Base-by-base conservation (phyloP, 2,888 invertebrate genomes). In the Drosophila yooni region DNA sequence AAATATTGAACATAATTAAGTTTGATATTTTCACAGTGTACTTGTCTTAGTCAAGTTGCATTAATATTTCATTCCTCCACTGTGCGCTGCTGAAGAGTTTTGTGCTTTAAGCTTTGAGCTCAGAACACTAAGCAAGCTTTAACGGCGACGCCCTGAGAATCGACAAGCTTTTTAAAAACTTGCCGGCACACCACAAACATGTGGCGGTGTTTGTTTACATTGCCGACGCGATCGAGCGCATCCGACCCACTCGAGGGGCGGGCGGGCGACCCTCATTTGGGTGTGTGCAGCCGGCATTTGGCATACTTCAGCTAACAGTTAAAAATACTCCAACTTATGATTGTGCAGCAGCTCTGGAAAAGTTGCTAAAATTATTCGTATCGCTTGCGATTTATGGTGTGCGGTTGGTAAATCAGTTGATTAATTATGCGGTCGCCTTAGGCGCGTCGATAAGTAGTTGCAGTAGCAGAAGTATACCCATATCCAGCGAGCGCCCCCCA, bases 341-440 rank as follows among this genome's bases (percentile, higher is more conserved):
- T 51, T 83, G 59, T 56, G 74, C 48, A 46, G 21, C 50, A 38
- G 34, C 50, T 43, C 50, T 51, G 56, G 58, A 58, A 62, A 52
- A 11, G 34, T 64, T 54, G 67, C 56, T 62, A 62, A 64, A 52
- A 57, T 15, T 15, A 6, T 63, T 31, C 27, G 64, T 15, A 18
- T 38, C 63, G 46, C 46, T 36, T 59, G 73, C 63, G 73, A 50
- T 71, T 46, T 52, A 33, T 27, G 51, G 36, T 21, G 31, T 18
- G 11, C 51, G 50, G 25, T 57, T 79, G 59, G 56, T 38, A 48
- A 68, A 60, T 70, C 63, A 61, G 69, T 62, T 68, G 61, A 77
- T 77, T 84, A 76, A 79, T 82, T 84, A 87, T 84, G 70, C 77
- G 75, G 60, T 64, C 59, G 56, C 69, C 68, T 46, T 36, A 56